Conservation (phyloP, 64 coral and sea anemone species). For the Actinia tenebrosa region DNA sequence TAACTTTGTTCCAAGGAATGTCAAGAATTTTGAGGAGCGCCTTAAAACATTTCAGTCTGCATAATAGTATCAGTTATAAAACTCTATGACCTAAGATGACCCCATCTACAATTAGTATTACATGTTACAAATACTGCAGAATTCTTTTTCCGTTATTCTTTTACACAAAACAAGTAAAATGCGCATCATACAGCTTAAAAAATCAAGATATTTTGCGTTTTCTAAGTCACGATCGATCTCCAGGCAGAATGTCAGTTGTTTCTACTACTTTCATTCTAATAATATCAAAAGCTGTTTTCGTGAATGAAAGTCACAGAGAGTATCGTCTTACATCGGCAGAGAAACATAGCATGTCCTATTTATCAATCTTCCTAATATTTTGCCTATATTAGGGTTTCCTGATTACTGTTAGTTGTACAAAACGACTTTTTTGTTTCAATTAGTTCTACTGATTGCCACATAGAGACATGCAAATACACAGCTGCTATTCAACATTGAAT, state of each 20-base stretch:
- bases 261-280: neutral
- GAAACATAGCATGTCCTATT: neutral
- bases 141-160: neutral
- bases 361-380: neutral
- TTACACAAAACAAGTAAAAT: neutral
- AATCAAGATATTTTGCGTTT: neutral
- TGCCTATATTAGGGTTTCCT: neutral
- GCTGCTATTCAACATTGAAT: neutral
- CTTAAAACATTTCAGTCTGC: neutral
- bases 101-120: neutral
- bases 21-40: slow-evolving; percentile 17
- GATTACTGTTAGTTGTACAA: neutral
- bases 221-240: neutral
- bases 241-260: neutral
- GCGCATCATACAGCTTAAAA: neutral
- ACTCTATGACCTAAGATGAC: neutral
- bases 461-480: neutral
- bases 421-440: neutral
- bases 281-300: neutral
- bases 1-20: slow-evolving; percentile 17
- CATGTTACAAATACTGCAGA: neutral
- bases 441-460: neutral
- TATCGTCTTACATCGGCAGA: neutral
- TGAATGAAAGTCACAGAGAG: neutral
- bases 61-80: neutral